Conservation (phyloP, 2,888 invertebrate genomes). For the Mesorhabditis spiculigera region DNA sequence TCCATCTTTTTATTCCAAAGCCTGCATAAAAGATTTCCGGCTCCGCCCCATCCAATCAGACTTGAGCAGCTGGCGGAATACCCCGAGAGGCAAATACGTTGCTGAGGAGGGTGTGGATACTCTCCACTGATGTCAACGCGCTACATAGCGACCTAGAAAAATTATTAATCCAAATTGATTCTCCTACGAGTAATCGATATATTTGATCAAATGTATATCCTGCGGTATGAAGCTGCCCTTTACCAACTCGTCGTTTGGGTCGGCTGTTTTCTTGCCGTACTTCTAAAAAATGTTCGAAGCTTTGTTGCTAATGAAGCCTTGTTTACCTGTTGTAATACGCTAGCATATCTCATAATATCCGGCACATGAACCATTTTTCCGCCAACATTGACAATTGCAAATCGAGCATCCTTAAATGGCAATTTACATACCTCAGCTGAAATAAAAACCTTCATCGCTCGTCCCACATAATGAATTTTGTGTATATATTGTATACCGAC, state of each 20-base stretch:
- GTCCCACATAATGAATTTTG: slow-evolving; percentile 58
- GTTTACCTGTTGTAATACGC: slow-evolving; percentile 49
- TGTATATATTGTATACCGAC: slow-evolving; percentile 58
- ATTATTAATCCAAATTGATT: background rate
- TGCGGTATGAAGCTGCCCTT: slow-evolving; percentile 16
- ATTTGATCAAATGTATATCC: slow-evolving; percentile 12
- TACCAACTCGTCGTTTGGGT: slow-evolving; percentile 7
- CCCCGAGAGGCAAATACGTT: background rate
- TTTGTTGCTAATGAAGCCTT: slow-evolving; percentile 11
- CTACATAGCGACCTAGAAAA: slow-evolving; percentile 1
- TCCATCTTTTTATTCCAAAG: too few species aligned
- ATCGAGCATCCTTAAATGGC: slow-evolving; percentile 51
- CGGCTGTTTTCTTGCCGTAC: slow-evolving; percentile 16
- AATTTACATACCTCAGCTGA: background rate
- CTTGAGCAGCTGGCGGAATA: background rate
- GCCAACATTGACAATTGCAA: slow-evolving; percentile 57
- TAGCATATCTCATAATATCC: slow-evolving; percentile 56
- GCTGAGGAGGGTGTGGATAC: slow-evolving; percentile 6
- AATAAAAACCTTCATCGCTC: slow-evolving; percentile 44
- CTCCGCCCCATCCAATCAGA: background rate
- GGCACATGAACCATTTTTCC: slow-evolving; percentile 58
- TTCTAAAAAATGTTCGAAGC: slow-evolving; percentile 12
- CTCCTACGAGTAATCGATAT: slow-evolving; percentile 16
- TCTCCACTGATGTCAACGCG: slow-evolving; percentile 5
- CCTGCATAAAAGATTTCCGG: too few species aligned